Evolutionary conservation across 35 echinoderm and acorn worm species (phyloP), one percentile per base, ranked within the genome.

Genomic region (Chiridota heheva): DNA sequence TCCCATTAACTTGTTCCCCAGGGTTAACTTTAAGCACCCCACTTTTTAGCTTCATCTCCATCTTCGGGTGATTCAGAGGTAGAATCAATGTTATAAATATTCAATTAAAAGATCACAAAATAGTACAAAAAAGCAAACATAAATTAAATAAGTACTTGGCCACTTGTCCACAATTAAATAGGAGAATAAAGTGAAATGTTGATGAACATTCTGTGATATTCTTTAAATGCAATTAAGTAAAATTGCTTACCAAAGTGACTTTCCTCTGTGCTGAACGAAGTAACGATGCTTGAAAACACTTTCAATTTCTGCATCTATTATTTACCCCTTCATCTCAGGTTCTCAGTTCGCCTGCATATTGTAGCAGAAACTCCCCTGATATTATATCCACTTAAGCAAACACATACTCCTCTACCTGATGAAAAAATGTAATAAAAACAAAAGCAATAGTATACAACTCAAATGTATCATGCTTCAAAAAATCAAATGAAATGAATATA

Each of bases 361-460:
- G 37, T 17, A 58, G 7, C 39, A 86, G 56, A 77, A 86, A 77
- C 35, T 69, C 70, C 4, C 55, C 57, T 36, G 70, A 28, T 63
- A 20, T 3, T 39, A 86, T 77, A 44, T 63, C 51, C 66, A 12
- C 40, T 58, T 35, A 39, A 45, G 70, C 70, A 75, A 86, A 75
- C 44, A 77, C n/a, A n/a, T n/a, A n/a, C 83, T 64, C 83, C 83
- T 63, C 60, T 75, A 22, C 70, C 83, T 86, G 70, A 81, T n/a
- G n/a, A n/a, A n/a, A n/a, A n/a, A n/a, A n/a, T n/a, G n/a, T n/a
- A n/a, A n/a, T n/a, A n/a, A n/a, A n/a, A n/a, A n/a, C n/a, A n/a
- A n/a, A n/a, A n/a, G n/a, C n/a, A n/a, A n/a, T n/a, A n/a, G n/a
- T n/a, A n/a, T n/a, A n/a, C n/a, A n/a, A n/a, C n/a, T n/a, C n/a